phyloP scores from a whole-genome alignment of 1,140 invertebrate species.

The Scaptomyza pallida region DNA sequence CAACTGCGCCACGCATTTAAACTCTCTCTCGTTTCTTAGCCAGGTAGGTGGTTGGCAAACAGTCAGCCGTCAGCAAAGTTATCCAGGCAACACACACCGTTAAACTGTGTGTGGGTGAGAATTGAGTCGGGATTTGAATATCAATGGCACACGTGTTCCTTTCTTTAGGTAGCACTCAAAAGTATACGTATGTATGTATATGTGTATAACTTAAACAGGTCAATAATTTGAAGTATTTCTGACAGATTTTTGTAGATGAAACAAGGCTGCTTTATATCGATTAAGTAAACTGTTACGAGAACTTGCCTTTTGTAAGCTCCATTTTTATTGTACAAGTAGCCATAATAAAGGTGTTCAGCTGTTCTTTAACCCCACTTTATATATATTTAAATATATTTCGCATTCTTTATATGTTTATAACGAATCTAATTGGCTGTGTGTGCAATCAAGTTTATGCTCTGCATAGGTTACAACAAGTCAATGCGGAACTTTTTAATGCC shows the following conservation, averaged over 20 bases:
- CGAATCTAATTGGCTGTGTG: too few relatives aligned
- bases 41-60: slow-evolving; percentile 42
- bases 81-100: background rate
- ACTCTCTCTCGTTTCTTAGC: background rate
- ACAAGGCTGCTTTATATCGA: too few relatives aligned
- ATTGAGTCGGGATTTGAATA: slow-evolving; percentile 3
- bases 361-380: too few relatives aligned
- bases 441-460: slow-evolving; percentile 10
- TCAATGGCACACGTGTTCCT: slow-evolving; percentile 2
- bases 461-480: background rate
- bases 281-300: too few relatives aligned
- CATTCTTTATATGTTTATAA: too few relatives aligned
- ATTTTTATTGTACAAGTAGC: too few relatives aligned
- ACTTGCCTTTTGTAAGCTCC: too few relatives aligned
- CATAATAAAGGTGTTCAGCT: too few relatives aligned
- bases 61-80: background rate
- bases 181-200: too few relatives aligned
- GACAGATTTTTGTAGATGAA: background rate
- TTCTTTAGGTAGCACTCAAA: background rate
- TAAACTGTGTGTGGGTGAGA: background rate
- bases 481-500: background rate
- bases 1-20: slow-evolving; percentile 50
- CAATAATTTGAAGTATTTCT: background rate
- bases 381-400: too few relatives aligned
- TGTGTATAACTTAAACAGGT: background rate